Base-by-base conservation (phyloP, 2,888 invertebrate genomes). In the Drosophila affinis region DNA sequence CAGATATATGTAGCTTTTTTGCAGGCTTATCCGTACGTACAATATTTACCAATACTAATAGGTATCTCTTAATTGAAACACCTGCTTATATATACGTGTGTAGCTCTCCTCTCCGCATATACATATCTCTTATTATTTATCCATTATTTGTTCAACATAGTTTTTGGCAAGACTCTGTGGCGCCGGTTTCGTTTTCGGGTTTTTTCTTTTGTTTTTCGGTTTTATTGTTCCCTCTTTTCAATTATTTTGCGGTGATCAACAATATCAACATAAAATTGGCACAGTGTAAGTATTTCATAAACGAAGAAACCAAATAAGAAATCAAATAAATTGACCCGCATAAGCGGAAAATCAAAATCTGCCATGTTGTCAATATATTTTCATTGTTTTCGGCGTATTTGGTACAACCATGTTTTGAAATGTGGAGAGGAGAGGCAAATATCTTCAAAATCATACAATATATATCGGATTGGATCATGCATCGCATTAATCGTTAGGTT, bases 141-240 rank as follows among this genome's bases (percentile, higher is more conserved):
- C 32, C 45, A 10, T 44, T 61, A 52, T 48, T 46, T 49, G 53
- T 46, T n/a, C 55, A 71, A 79, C 62, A 72, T 49, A 72, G 21
- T 81, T 78, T 80, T 85, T 85, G 87, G 82, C 85, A 85, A 87
- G 84, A 85, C 84, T 56, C 21, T 51, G 47, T 57, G 87, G 85
- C 85, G 87, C 87, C 87, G 68, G 55, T 63, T 75, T 78, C 85
- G 63, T 69, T 70, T 62, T 72, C 69, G 59, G 72, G 70, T 75
- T 77, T 69, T 70, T 63, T 71, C 64, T 57, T 78, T 72, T 75
- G 75, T 46, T 52, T 52, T 52, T 52, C 39, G n/a, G 49, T 18
- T 45, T 45, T 65, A 21, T 64, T 65, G 57, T 9, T 64, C 57
- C 56, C 45, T 45, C 34, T 49, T 34, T 34, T 67, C 67, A 64